Evolutionary conservation across 1,140 invertebrate genomes (phyloP).

Genomic region (Pachypeltis micranthus): DNA sequence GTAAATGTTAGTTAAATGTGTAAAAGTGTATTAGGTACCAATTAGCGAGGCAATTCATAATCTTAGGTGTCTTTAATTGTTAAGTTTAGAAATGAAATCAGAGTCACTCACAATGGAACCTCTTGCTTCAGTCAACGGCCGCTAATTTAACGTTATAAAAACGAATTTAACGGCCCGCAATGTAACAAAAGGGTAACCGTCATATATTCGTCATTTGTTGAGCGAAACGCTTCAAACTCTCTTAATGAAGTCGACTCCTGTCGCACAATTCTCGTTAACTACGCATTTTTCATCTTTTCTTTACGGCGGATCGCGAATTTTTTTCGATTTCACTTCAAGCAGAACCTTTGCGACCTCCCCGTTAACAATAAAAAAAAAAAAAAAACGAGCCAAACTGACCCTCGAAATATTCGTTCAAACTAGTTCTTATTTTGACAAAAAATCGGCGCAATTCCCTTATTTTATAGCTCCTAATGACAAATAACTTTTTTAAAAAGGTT

Average conservation of each 20-base stretch:
- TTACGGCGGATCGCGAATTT: not conserved
- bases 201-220: not conserved
- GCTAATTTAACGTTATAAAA: not conserved
- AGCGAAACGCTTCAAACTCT: not conserved
- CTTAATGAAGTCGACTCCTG: no score
- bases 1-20: not conserved
- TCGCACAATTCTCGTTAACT: not conserved
- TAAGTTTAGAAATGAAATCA: not conserved
- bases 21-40: not conserved
- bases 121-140: not conserved
- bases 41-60: not conserved
- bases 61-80: not conserved
- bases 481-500: not conserved
- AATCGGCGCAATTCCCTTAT: no score
- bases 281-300: not conserved
- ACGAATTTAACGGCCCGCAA: not conserved
- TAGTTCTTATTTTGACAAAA: no score
- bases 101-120: conserved; percentile 4
- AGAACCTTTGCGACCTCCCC: not conserved
- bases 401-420: no score
- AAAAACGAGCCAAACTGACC: not conserved
- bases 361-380: not conserved
- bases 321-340: not conserved
- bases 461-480: not conserved
- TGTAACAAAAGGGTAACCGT: not conserved